Evolutionary conservation across 2,888 invertebrate genomes (phyloP), one percentile per base, ranked within the genome.

Genomic region (Omphaloscelis lunosa): DNA sequence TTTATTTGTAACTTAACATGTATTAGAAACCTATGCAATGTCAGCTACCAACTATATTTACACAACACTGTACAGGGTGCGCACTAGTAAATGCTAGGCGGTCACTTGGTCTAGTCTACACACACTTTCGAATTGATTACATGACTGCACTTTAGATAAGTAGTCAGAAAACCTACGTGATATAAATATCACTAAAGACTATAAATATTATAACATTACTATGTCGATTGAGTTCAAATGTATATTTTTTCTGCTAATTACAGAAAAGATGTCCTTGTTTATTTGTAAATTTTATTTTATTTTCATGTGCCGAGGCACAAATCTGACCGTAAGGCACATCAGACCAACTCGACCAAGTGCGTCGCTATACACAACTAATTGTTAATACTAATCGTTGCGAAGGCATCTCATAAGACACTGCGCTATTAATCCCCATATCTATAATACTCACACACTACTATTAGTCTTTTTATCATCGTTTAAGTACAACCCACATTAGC

Each of bases 1-100:
- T 96, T 95, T 95, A 96, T 95, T 95, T 89, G 90, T 95, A 95
- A 93, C 95, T 87, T 95, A 95, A 95, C 95, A 94, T 92, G 92
- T 94, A 93, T 93, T 91, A 93, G 88, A 92, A 90, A 91, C 93
- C 92, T 91, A 92, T 92, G 92, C 91, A 91, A 92, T 91, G 92
- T 91, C 89, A 81, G 71, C 89, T 92, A 91, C 78, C 80, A 86
- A 77, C 95, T 96, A 95, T 96, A 96, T 96, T 94, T 96, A 96
- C 95, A 96, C 86, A 93, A 95, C 94, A 94, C 94, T 95, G 94
- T 96, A 95, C 95, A 95, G 90, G 90, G 89, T 90, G 92, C 85
- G 87, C 91, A 92, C 88, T 88, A 90, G 89, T 95, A 95, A 95
- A 96, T 95, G 96, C 96, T 93, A 92, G 91, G 91, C 91, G 89